phyloP scores from a whole-genome alignment of 2,888 invertebrate species.

The Marasmarcha lunaedactyla region DNA sequence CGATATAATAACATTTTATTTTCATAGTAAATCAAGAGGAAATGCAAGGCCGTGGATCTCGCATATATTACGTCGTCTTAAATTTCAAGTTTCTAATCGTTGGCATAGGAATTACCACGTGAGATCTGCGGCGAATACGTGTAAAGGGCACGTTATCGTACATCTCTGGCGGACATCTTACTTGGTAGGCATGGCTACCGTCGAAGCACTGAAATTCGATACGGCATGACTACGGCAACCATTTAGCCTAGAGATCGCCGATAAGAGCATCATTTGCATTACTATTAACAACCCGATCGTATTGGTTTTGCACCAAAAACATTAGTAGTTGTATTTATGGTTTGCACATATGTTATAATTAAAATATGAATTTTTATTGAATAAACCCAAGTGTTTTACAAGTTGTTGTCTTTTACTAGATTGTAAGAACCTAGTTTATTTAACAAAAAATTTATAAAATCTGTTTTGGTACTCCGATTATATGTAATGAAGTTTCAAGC shows the following conservation, averaged over 20 bases:
- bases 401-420: too few species aligned
- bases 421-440: too few species aligned
- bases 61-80: not conserved
- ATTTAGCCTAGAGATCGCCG: conserved; percentile 49
- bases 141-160: conserved; percentile 24
- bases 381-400: too few species aligned
- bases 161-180: conserved; percentile 46
- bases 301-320: conserved; percentile 35
- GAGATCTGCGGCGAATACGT: conserved; percentile 25
- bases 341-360: too few species aligned
- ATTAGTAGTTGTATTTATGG: too few species aligned
- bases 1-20: too few species aligned
- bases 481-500: too few species aligned
- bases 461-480: too few species aligned
- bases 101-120: conserved; percentile 22
- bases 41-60: not conserved
- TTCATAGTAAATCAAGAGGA: not conserved
- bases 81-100: conserved; percentile 1
- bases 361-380: too few species aligned
- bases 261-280: conserved; percentile 44
- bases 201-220: conserved; percentile 52
- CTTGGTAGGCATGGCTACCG: conserved; percentile 45
- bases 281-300: conserved; percentile 48
- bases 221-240: conserved; percentile 26
- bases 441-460: too few species aligned